Percentiles rank a stretch among this genome's conserved stretches.
Conservation (phyloP, 2,888 invertebrate species). For the Luffia ferchaultella region DNA sequence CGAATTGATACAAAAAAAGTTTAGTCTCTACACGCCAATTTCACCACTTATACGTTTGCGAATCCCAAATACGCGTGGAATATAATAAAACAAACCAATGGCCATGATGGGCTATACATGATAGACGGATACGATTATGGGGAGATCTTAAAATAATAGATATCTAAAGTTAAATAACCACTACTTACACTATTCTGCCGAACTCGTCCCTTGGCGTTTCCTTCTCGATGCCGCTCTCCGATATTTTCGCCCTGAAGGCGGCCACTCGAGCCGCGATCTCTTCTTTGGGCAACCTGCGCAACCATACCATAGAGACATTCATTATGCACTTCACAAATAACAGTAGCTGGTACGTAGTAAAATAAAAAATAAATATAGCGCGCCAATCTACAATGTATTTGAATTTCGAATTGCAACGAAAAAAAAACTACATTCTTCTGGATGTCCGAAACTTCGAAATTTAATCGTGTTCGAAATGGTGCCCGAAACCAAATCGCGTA, state of each 20-base stretch:
- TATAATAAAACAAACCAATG: too few relatives aligned
- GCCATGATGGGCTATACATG: too few relatives aligned
- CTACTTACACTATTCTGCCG: slow-evolving; percentile 76
- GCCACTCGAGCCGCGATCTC: slow-evolving; percentile 89
- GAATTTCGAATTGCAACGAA: too few relatives aligned
- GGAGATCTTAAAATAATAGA: too few relatives aligned
- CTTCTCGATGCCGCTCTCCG: slow-evolving; percentile 68
- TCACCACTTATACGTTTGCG: too few relatives aligned
- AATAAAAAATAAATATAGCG: too few relatives aligned
- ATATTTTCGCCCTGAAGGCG: slow-evolving; percentile 86
- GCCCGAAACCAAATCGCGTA: not conserved
- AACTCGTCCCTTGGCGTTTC: slow-evolving; percentile 80
- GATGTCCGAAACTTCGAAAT: not conserved
- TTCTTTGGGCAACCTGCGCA: slow-evolving; percentile 80
- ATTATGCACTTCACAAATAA: slow-evolving; percentile 23
- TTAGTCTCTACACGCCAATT: too few relatives aligned
- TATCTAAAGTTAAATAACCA: slow-evolving; percentile 6
- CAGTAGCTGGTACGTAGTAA: not conserved
- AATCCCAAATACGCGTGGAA: too few relatives aligned
- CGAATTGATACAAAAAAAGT: too few relatives aligned
- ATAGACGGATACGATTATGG: too few relatives aligned
- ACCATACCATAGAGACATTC: slow-evolving; percentile 55
- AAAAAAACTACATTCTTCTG: too few relatives aligned
- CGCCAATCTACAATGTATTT: too few relatives aligned
- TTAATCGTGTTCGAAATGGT: slow-evolving; percentile 1